phyloP scores from a whole-genome alignment of 2,113 vertebrate genomes.

The Malurus elegans region DNA sequence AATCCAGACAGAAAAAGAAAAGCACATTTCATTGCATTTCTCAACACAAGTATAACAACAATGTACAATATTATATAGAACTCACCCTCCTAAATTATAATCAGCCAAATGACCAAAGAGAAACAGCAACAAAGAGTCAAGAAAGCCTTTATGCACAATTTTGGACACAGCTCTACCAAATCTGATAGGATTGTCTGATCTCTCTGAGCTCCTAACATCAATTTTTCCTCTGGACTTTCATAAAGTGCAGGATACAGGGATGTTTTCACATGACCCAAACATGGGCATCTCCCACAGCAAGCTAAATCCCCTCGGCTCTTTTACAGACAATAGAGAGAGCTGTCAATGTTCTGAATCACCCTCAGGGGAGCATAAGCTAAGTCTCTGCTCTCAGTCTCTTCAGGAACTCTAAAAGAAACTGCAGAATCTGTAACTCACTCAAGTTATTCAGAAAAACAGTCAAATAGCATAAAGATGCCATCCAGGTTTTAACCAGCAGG shows the following conservation, averaged over 20 bases:
- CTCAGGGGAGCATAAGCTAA: neutral
- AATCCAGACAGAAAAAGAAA: constrained; percentile 27
- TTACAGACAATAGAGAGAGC: constrained; percentile 3
- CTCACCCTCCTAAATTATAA: neutral
- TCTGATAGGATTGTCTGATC: neutral
- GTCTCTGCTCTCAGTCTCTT: neutral
- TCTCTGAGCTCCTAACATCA: neutral
- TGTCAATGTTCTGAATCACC: neutral
- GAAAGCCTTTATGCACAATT: neutral
- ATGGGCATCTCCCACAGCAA: neutral
- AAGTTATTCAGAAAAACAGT: neutral
- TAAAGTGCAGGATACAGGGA: neutral
- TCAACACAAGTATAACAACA: neutral
- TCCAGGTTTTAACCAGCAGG: neutral
- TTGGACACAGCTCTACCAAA: neutral
- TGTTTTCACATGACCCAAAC: neutral
- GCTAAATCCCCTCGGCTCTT: neutral
- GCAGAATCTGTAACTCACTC: neutral
- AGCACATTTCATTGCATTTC: constrained; percentile 2
- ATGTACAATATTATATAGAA: neutral
- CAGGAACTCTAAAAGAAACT: neutral
- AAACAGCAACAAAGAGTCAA: neutral
- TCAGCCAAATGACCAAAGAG: neutral
- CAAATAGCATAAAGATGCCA: neutral
- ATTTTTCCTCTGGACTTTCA: neutral